Percentiles rank a stretch among this genome's conserved stretches.
Conservation (phyloP, 2,888 invertebrate species). For the Hemicrepidius hirtus region DNA sequence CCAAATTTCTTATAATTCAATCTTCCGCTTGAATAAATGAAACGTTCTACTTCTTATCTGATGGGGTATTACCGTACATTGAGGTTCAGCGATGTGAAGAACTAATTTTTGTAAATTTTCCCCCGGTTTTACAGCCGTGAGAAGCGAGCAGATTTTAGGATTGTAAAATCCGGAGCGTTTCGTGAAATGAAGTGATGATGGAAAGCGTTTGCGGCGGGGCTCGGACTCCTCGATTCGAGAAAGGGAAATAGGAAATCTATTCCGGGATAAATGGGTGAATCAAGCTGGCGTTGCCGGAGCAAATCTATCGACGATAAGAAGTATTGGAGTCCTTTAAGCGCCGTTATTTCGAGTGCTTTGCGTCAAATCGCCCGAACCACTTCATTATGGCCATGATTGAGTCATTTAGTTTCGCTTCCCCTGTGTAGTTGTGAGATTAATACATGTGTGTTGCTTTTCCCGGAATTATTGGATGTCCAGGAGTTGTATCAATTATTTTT, state of each 20-base stretch:
- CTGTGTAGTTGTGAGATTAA: slow-evolving; percentile 68
- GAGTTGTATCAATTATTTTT: slow-evolving; percentile 48
- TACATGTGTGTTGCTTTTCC: slow-evolving; percentile 66
- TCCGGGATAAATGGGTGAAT: slow-evolving; percentile 60
- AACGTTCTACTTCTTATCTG: not conserved
- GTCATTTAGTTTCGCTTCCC: slow-evolving; percentile 69
- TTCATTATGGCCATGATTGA: slow-evolving; percentile 71
- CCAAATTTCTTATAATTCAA: too few relatives aligned
- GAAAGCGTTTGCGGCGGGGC: slow-evolving; percentile 4
- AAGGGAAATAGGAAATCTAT: slow-evolving; percentile 51
- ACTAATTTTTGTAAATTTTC: slow-evolving; percentile 40
- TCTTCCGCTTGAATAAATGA: too few relatives aligned
- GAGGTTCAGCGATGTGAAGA: not conserved
- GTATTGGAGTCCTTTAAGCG: slow-evolving; percentile 65
- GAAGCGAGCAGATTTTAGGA: slow-evolving; percentile 53
- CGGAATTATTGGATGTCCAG: slow-evolving; percentile 40
- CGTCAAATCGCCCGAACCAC: slow-evolving; percentile 67
- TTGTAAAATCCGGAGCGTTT: slow-evolving; percentile 48
- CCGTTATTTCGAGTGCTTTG: slow-evolving; percentile 64
- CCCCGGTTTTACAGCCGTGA: slow-evolving; percentile 54
- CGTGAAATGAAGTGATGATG: slow-evolving; percentile 39
- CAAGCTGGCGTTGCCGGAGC: slow-evolving; percentile 53
- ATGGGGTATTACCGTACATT: not conserved
- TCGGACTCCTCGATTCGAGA: slow-evolving; percentile 40
- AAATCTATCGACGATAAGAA: slow-evolving; percentile 68